These are phyloP conservation scores for Sminthurinus signatus DNA, from an alignment of 1,140 invertebrate genomes.

Conservation along the genomic window DNA sequence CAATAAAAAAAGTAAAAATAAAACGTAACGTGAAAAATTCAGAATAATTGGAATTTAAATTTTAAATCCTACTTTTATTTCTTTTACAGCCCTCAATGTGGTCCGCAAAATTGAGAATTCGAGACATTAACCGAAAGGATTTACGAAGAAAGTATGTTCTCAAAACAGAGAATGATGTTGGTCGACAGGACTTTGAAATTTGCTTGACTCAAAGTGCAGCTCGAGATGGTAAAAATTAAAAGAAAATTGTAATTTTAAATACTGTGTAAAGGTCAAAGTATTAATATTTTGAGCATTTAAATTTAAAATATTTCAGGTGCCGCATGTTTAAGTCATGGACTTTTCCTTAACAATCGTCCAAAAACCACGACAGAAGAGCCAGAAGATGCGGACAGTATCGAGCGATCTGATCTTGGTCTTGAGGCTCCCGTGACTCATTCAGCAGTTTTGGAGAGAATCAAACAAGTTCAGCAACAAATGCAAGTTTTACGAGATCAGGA, in stretches of 20 bases:
- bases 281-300: background rate
- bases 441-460: background rate
- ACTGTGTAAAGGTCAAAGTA: background rate
- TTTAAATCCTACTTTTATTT: background rate
- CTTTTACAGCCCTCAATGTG: background rate
- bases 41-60: background rate
- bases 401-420: background rate
- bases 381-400: background rate
- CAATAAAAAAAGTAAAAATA: background rate
- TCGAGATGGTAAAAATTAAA: slow-evolving; percentile 3
- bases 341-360: slow-evolving; percentile 1
- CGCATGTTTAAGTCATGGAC: background rate
- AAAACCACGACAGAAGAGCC: background rate
- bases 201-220: slow-evolving; percentile 5
- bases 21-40: background rate
- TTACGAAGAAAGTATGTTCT: slow-evolving; percentile 1
- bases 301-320: background rate
- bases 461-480: slow-evolving; percentile 3
- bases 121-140: background rate
- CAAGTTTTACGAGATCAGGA: slow-evolving; percentile 3
- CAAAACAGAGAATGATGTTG: slow-evolving; percentile 11
- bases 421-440: background rate
- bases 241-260: too few species aligned
- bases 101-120: background rate
- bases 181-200: slow-evolving; percentile 10